Conservation (phyloP, 2,797 vertebrate species). For the Malacoraja senta region DNA sequence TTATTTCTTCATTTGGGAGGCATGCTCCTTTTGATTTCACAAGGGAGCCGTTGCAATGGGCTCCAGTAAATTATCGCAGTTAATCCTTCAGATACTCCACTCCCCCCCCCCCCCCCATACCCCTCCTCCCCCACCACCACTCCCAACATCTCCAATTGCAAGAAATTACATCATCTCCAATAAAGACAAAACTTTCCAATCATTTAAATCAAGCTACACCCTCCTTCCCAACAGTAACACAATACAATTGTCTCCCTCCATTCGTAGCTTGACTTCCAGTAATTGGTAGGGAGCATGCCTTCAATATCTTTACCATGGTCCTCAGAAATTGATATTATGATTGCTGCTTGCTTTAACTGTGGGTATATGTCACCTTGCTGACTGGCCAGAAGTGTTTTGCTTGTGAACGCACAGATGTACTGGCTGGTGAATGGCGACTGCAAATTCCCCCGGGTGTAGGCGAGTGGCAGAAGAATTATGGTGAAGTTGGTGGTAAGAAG, state of each 20-base stretch:
- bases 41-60: not conserved
- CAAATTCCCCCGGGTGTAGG: too few relatives aligned
- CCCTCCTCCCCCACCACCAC: not conserved
- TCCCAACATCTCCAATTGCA: not conserved
- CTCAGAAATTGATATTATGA: not conserved
- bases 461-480: too few relatives aligned
- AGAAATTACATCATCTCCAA: too few relatives aligned
- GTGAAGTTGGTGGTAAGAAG: too few relatives aligned
- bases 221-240: not conserved
- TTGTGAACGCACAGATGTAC: not conserved
- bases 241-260: not conserved
- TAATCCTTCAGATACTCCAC: too few relatives aligned
- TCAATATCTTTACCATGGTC: too few relatives aligned
- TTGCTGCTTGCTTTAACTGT: not conserved
- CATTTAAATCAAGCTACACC: not conserved
- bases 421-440: too few relatives aligned
- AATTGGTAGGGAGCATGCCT: not conserved
- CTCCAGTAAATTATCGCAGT: too few relatives aligned
- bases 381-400: not conserved
- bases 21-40: not conserved
- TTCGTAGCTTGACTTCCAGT: too few relatives aligned
- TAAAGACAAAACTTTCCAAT: too few relatives aligned
- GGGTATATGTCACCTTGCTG: not conserved
- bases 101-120: not conserved
- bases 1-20: not conserved